These are phyloP conservation scores for Lindbergichthys nudifrons DNA, from an alignment of 2,797 vertebrate species.

Conservation along the genomic window DNA sequence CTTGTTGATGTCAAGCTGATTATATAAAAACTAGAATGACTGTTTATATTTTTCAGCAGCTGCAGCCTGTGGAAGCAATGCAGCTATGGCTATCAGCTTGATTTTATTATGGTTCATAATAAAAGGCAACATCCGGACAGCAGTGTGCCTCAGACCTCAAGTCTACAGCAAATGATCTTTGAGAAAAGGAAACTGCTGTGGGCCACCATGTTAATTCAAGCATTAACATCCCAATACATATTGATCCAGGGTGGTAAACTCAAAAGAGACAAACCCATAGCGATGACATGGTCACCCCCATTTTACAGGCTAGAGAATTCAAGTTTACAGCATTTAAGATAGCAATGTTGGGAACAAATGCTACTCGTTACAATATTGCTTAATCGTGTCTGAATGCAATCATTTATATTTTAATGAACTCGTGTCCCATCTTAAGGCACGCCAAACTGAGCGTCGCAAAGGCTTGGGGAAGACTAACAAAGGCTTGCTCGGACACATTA, in stretches of 20 bases:
- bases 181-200: not conserved
- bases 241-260: constrained; percentile 14
- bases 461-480: constrained; percentile 38
- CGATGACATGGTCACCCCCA: constrained; percentile 4
- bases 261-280: not conserved
- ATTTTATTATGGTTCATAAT: constrained; percentile 41
- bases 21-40: not conserved
- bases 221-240: constrained; percentile 11
- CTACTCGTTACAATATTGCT: not conserved
- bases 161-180: not conserved
- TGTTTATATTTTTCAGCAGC: not conserved
- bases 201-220: constrained; percentile 7
- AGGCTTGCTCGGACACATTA: constrained; percentile 30
- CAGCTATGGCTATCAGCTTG: constrained; percentile 16
- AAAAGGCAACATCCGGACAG: constrained; percentile 22
- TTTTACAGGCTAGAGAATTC: not conserved
- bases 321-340: not conserved
- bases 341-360: not conserved
- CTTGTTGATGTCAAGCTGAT: not conserved
- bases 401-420: not conserved
- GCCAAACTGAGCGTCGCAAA: constrained; percentile 9
- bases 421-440: constrained; percentile 14
- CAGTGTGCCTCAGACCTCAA: constrained; percentile 15
- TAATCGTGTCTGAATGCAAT: not conserved
- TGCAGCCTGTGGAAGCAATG: constrained; percentile 22